Evolutionary conservation across 1,140 invertebrate species (phyloP), one percentile per base, ranked within the genome.

Genomic region (Cydia strobilella): DNA sequence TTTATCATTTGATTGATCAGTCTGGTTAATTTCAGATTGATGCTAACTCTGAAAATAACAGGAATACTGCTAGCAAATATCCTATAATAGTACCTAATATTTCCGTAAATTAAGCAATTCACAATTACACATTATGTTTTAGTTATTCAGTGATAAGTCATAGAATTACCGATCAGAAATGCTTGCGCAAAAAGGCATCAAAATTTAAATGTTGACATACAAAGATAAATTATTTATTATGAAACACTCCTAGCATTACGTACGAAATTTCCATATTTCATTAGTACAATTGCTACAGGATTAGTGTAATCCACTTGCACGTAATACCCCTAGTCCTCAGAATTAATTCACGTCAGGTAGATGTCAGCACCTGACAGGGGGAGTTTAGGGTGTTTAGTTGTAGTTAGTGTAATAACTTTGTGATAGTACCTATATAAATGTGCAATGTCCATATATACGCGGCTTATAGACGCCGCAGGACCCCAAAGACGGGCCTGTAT

Each of bases 331-430:
- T 69, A 35, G 73, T 66, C 35, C 51, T 75, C 73, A 65, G 20
- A 63, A 75, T 78, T 73, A 75, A 74, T 76, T 51, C 74, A 45
- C 72, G 74, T 78, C 74, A 78, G 63, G 23, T 72, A 59, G 63
- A 10, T 69, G 65, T 35, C 65, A 69, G 65, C 65, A 12, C 27
- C 65, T 39, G 65, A 10, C 65, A 69, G 0, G 27, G 7, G 35
- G 31, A 18, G 15, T 69, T 69, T 69, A 31, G 25, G 25, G 31
- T 12, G 65, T 20, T 69, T 69, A 69, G 63, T 31, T 18, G 35
- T 42, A 35, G 1, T 59, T 59, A 23, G 20, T 54, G n/a, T 59
- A 59, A 59, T 51, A 51, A 51, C 48, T 51, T n/a, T 51, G 35
- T 39, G 1, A 39, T 39, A 39, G 12, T 18, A n/a, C n/a, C n/a